Conservation (phyloP, 2,797 vertebrate species). For the Iguana delicatissima region DNA sequence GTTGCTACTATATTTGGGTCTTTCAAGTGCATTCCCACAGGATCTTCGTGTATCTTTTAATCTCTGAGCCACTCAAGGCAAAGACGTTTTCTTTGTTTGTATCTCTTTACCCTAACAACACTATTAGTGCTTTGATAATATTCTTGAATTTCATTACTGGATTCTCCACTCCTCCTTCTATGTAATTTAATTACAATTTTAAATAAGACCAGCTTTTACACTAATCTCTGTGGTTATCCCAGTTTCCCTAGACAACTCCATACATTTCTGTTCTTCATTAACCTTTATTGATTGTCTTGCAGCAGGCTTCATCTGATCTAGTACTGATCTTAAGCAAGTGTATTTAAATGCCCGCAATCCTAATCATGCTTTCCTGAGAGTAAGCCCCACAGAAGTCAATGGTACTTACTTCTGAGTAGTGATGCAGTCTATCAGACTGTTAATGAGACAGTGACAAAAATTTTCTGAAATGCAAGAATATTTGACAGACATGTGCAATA, state of each 20-base stretch:
- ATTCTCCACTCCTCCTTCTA: background rate
- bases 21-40: constrained; percentile 2
- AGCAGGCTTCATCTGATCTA: background rate
- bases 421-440: background rate
- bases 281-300: constrained; percentile 8
- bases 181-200: constrained; percentile 31
- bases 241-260: constrained; percentile 3
- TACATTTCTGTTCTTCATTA: constrained; percentile 30
- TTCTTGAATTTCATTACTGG: constrained; percentile 43
- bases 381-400: background rate
- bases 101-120: constrained; percentile 38
- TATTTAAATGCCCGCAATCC: background rate
- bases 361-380: background rate
- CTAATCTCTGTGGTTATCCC: background rate
- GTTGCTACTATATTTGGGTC: background rate
- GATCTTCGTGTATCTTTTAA: constrained; percentile 31
- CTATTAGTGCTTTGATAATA: constrained; percentile 43
- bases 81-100: constrained; percentile 32
- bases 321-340: constrained; percentile 14
- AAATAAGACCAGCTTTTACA: constrained; percentile 6
- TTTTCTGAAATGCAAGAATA: background rate
- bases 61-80: background rate
- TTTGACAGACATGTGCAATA: background rate
- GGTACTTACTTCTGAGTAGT: background rate
- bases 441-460: background rate